These are phyloP conservation scores for Ormyrus labotus DNA, from an alignment of 2,888 invertebrate genomes.

Conservation along the genomic window DNA sequence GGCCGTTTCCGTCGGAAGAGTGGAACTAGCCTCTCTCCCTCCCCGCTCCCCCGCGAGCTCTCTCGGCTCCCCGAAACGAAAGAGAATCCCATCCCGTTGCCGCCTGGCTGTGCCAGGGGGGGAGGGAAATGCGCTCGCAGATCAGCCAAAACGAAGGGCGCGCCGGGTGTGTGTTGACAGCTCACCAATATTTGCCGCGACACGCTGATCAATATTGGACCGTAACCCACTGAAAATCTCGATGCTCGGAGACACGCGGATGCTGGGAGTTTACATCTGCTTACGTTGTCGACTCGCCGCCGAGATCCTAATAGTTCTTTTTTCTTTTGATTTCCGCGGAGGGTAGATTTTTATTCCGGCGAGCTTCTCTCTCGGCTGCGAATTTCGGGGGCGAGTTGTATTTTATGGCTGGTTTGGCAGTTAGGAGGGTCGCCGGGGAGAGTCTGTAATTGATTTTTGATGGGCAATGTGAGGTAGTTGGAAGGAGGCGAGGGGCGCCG, in stretches of 20 bases:
- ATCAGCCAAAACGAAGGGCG: too few relatives aligned
- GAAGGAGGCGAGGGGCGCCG: neutral
- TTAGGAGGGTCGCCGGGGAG: neutral
- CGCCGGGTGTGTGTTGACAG: too few relatives aligned
- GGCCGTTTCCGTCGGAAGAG: neutral
- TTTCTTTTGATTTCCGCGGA: neutral
- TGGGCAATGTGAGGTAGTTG: conserved; percentile 1
- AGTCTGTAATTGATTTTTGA: conserved; percentile 29
- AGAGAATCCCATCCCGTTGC: too few relatives aligned
- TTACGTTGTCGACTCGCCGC: conserved; percentile 25
- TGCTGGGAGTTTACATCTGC: neutral
- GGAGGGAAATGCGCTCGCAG: too few relatives aligned
- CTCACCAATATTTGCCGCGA: conserved; percentile 57
- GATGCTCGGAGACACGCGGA: neutral
- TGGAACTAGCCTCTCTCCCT: neutral
- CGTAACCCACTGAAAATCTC: conserved; percentile 48
- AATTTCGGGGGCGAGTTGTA: conserved; percentile 19
- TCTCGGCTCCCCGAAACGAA: neutral
- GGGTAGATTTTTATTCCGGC: neutral
- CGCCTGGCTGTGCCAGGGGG: too few relatives aligned
- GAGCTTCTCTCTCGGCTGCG: conserved; percentile 10
- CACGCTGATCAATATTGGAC: conserved; percentile 59
- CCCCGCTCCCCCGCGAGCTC: neutral
- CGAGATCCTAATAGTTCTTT: neutral
- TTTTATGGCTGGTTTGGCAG: conserved; percentile 5